Conservation (phyloP, 2,797 vertebrate genomes). For the Aplochiton taeniatus region DNA sequence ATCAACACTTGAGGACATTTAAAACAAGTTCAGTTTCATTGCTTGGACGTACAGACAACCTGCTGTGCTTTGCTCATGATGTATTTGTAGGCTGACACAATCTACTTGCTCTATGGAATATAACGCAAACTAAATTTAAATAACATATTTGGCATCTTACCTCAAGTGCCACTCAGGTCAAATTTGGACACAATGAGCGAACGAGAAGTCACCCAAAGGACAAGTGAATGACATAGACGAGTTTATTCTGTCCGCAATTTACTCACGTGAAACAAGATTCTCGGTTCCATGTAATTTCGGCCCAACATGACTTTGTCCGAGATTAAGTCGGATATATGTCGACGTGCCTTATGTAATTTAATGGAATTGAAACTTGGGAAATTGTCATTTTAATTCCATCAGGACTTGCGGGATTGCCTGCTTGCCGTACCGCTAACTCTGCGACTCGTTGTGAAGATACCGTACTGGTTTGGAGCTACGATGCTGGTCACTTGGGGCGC, state of each 20-base stretch:
- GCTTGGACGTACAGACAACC: no score
- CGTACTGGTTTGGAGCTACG: slow-evolving; percentile 45
- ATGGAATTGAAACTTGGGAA: slow-evolving; percentile 47
- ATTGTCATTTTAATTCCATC: slow-evolving; percentile 30
- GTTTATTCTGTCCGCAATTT: slow-evolving; percentile 14
- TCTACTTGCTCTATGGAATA: no score
- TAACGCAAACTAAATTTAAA: no score
- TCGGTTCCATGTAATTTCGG: slow-evolving; percentile 40
- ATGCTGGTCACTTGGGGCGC: slow-evolving; percentile 75
- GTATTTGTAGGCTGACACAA: no score
- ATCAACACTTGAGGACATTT: no score
- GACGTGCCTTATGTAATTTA: slow-evolving; percentile 41
- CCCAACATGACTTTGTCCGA: slow-evolving; percentile 57
- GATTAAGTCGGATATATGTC: slow-evolving; percentile 56
- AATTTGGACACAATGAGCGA: no score
- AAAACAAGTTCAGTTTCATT: no score
- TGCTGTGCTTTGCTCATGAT: no score
- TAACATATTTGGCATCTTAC: no score
- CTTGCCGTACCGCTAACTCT: slow-evolving; percentile 16
- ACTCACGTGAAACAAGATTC: slow-evolving; percentile 45
- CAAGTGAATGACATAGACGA: slow-evolving; percentile 24
- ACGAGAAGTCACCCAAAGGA: neutral
- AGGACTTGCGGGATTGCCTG: slow-evolving; percentile 4
- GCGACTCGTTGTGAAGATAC: slow-evolving; percentile 21
- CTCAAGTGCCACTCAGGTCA: no score